Percentiles rank a stretch among this genome's conserved stretches.
Conservation (phyloP, 2,888 invertebrate species). For the Pterostichus madidus region DNA sequence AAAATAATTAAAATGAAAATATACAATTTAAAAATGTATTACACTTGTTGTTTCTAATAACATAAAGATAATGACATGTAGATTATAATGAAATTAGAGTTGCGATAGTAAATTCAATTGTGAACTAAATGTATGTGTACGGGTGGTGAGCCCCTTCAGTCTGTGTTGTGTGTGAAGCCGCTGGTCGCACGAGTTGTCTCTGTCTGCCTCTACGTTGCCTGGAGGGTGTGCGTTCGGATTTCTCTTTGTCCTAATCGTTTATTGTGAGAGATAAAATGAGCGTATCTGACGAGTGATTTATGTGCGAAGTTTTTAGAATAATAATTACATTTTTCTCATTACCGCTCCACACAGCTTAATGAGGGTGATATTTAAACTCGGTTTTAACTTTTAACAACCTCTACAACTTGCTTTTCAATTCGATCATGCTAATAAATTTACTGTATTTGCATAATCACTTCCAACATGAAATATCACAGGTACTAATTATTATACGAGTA, state of each 20-base stretch:
- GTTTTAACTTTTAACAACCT: slow-evolving; percentile 20
- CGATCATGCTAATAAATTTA: slow-evolving; percentile 33
- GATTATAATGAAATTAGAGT: too few species aligned
- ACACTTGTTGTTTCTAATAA: too few species aligned
- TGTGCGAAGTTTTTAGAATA: slow-evolving; percentile 56
- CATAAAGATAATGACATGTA: too few species aligned
- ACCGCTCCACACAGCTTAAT: slow-evolving; percentile 20
- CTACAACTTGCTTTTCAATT: neutral
- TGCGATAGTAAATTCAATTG: too few species aligned
- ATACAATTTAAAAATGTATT: too few species aligned
- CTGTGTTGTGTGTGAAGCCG: neutral
- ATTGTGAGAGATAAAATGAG: slow-evolving; percentile 64
- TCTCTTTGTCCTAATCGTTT: slow-evolving; percentile 66
- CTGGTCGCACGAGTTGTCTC: neutral
- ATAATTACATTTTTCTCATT: slow-evolving; percentile 64
- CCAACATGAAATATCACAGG: slow-evolving; percentile 17
- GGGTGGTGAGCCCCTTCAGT: too few species aligned
- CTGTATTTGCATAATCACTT: slow-evolving; percentile 28
- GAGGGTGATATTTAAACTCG: slow-evolving; percentile 51
- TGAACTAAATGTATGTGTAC: too few species aligned
- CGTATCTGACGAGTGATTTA: slow-evolving; percentile 61
- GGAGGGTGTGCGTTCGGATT: slow-evolving; percentile 51
- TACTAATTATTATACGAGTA: too few species aligned
- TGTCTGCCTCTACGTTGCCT: neutral
- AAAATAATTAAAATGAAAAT: too few species aligned